phyloP scores from a whole-genome alignment of 1,140 invertebrate genomes.

The Hydropsyche tenuis region DNA sequence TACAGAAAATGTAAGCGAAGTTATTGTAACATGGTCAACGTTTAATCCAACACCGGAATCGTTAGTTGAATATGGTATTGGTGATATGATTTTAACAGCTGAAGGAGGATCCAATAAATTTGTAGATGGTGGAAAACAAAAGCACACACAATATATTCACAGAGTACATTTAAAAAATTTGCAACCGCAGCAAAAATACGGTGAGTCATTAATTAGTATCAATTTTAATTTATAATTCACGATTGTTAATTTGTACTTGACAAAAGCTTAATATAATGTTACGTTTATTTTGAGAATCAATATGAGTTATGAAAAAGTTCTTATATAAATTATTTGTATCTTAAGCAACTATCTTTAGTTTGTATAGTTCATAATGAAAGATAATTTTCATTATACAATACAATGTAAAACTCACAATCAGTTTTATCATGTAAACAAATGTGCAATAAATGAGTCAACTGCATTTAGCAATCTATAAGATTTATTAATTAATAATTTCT shows the following conservation, averaged over 20 bases:
- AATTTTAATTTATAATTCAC: too few species aligned
- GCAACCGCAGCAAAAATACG: conserved; percentile 67
- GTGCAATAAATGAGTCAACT: too few species aligned
- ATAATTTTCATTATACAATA: too few species aligned
- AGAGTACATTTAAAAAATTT: conserved; percentile 67
- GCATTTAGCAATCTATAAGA: too few species aligned
- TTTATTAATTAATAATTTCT: too few species aligned
- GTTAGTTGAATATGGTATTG: conserved; percentile 78
- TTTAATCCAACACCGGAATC: conserved; percentile 72
- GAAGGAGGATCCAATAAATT: conserved; percentile 72
- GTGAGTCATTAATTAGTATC: conserved; percentile 57
- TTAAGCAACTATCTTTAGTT: too few species aligned
- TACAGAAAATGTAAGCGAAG: conserved; percentile 70
- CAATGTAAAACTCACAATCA: too few species aligned
- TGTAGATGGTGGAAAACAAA: conserved; percentile 77
- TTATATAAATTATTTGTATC: too few species aligned
- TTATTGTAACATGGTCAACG: conserved; percentile 92
- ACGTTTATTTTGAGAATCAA: neutral
- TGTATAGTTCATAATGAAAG: too few species aligned
- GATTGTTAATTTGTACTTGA: too few species aligned
- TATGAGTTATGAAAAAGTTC: too few species aligned
- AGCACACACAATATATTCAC: conserved; percentile 82
- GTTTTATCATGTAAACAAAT: too few species aligned
- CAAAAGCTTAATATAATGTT: neutral
- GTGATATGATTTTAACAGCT: conserved; percentile 62